Percentiles rank a stretch among this genome's conserved stretches.
These are phyloP conservation scores for Dendropsophus ebraccatus DNA, from an alignment of 2,113 vertebrate genomes.

Conservation along the genomic window DNA sequence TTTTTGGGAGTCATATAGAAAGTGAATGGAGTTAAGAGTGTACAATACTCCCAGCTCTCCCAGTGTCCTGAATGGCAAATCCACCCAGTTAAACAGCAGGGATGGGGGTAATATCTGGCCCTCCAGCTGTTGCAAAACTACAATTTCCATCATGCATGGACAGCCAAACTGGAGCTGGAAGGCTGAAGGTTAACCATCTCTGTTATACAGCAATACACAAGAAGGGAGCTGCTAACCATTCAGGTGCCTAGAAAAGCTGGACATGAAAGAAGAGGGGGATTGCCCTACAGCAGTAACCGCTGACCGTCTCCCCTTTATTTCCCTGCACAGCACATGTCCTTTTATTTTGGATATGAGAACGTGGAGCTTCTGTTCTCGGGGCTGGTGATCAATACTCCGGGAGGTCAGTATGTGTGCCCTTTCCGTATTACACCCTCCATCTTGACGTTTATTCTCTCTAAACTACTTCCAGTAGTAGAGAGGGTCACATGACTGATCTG, in stretches of 20 bases:
- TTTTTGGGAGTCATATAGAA: background rate
- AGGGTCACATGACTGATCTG: background rate
- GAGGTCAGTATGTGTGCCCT: slow-evolving; percentile 77
- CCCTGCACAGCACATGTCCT: slow-evolving; percentile 85
- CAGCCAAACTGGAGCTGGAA: too few species aligned
- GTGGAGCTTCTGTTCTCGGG: slow-evolving; percentile 89
- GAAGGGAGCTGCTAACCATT: background rate
- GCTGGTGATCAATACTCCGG: slow-evolving; percentile 88
- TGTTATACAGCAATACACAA: background rate
- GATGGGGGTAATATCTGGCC: too few species aligned
- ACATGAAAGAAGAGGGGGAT: too few species aligned
- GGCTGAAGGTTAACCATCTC: too few species aligned
- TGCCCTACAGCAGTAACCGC: background rate
- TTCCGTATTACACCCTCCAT: too few species aligned
- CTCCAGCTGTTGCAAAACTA: too few species aligned
- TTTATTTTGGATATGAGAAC: slow-evolving; percentile 85
- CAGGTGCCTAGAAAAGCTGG: background rate
- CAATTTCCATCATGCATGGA: too few species aligned
- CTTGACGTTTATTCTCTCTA: too few species aligned
- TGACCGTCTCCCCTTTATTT: background rate
- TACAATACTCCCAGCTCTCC: too few species aligned
- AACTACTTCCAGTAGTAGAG: background rate
- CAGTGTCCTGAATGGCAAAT: too few species aligned
- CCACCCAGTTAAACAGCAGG: too few species aligned
- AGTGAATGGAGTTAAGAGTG: background rate